Conservation (phyloP, 2,888 invertebrate genomes). For the Athetis lepigone region DNA sequence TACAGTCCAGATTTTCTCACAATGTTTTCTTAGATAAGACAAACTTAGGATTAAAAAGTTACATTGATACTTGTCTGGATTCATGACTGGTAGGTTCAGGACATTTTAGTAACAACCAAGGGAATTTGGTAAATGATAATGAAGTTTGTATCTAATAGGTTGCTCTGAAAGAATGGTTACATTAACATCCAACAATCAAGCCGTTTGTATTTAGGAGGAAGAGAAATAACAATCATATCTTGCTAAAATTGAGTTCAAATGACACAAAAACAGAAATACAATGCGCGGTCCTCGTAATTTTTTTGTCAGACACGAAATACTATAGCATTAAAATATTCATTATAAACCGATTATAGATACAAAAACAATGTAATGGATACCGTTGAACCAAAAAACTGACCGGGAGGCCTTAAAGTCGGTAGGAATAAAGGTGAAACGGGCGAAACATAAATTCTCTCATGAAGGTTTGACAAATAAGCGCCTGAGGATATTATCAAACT, state of each 20-base stretch:
- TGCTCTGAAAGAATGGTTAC: too few species aligned
- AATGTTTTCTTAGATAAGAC: too few species aligned
- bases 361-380: slow-evolving; percentile 59
- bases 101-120: too few species aligned
- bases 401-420: slow-evolving; percentile 31
- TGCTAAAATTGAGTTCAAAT: slow-evolving; percentile 22
- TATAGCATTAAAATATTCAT: slow-evolving; percentile 64
- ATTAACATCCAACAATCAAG: not conserved
- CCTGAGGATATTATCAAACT: slow-evolving; percentile 32
- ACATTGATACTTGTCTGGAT: too few species aligned
- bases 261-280: slow-evolving; percentile 33
- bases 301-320: slow-evolving; percentile 44
- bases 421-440: slow-evolving; percentile 42
- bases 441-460: slow-evolving; percentile 30
- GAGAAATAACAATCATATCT: slow-evolving; percentile 1
- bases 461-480: slow-evolving; percentile 26
- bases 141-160: too few species aligned
- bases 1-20: too few species aligned
- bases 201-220: slow-evolving; percentile 24
- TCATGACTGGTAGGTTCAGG: too few species aligned
- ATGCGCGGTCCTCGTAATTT: slow-evolving; percentile 39
- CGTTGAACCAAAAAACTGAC: slow-evolving; percentile 34
- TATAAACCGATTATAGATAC: slow-evolving; percentile 60
- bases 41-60: too few species aligned
- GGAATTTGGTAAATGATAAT: too few species aligned